Evolutionary conservation across 2,888 invertebrate genomes (phyloP).

Genomic region (Philonicus albiceps): DNA sequence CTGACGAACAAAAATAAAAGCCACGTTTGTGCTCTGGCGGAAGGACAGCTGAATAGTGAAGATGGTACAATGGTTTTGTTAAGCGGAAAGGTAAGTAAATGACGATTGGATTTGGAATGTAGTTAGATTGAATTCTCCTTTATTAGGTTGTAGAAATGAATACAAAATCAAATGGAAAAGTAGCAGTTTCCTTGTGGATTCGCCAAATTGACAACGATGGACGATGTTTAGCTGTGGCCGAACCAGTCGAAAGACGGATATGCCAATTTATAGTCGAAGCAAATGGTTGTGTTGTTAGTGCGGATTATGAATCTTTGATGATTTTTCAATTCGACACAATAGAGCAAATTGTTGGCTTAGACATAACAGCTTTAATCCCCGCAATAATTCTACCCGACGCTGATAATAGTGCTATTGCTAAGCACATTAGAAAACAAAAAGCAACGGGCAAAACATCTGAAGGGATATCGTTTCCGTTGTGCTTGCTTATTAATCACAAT

Average conservation of each 20-base stretch:
- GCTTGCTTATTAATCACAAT: constrained; percentile 64
- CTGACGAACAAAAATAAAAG: constrained; percentile 66
- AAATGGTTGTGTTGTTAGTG: constrained; percentile 53
- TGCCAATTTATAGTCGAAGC: constrained; percentile 54
- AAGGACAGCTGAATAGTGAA: constrained; percentile 66
- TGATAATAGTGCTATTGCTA: constrained; percentile 60
- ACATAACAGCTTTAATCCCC: constrained; percentile 66
- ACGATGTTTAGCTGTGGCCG: constrained; percentile 71
- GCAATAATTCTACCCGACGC: constrained; percentile 64
- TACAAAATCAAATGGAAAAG: constrained; percentile 66
- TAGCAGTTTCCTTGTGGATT: constrained; percentile 74
- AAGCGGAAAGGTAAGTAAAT: constrained; percentile 68
- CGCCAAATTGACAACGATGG: constrained; percentile 67
- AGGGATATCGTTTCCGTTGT: constrained; percentile 70
- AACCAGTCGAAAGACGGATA: constrained; percentile 67
- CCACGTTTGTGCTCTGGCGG: constrained; percentile 65
- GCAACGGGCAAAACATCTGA: constrained; percentile 73
- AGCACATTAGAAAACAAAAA: constrained; percentile 68
- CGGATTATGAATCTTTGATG: constrained; percentile 63
- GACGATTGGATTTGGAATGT: neutral
- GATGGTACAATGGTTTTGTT: constrained; percentile 69
- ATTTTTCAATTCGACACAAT: constrained; percentile 67
- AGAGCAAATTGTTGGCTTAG: constrained; percentile 66
- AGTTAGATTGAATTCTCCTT: neutral
- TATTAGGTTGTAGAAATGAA: constrained; percentile 69